These are phyloP conservation scores for Arrhamphus sclerolepis DNA, from an alignment of 2,797 vertebrate genomes.

Conservation along the genomic window DNA sequence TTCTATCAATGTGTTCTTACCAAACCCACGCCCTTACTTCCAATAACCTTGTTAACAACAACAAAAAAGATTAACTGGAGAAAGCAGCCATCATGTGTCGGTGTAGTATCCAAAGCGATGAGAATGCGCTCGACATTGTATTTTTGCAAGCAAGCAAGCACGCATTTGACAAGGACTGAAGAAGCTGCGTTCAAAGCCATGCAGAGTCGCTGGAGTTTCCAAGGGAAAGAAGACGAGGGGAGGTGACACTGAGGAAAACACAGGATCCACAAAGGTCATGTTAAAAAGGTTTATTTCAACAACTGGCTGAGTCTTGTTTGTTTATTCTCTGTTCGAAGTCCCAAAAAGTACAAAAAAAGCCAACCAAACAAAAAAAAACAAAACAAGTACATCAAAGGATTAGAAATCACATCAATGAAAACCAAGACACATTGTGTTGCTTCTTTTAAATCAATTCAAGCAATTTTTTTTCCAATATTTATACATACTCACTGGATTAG, in stretches of 20 bases:
- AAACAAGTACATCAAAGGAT: conserved; percentile 87
- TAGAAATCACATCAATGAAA: conserved; percentile 93
- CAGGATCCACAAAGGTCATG: conserved; percentile 74
- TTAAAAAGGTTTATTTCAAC: conserved; percentile 96
- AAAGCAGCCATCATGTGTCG: no score
- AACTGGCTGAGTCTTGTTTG: conserved; percentile 82
- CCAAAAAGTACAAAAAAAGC: conserved; percentile 97
- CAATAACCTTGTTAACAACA: no score
- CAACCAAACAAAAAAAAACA: conserved; percentile 80
- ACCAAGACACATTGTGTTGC: conserved; percentile 84
- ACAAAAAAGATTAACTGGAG: no score
- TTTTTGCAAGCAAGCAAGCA: conserved; percentile 17
- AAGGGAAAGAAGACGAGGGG: conserved; percentile 19
- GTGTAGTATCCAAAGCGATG: no score
- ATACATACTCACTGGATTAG: conserved; percentile 88
- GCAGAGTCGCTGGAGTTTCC: conserved; percentile 44
- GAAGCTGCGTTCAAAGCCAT: conserved; percentile 69
- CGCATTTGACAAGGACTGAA: conserved; percentile 7
- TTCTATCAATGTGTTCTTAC: no score
- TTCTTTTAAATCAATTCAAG: conserved; percentile 82
- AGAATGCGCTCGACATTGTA: neutral
- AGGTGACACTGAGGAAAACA: conserved; percentile 59
- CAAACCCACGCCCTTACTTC: no score
- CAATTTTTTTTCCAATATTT: conserved; percentile 81
- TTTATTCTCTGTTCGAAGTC: conserved; percentile 81